Percentiles rank a stretch among this genome's conserved stretches.
These are phyloP conservation scores for Allobates femoralis DNA, from an alignment of 2,797 vertebrate genomes.

Conservation along the genomic window DNA sequence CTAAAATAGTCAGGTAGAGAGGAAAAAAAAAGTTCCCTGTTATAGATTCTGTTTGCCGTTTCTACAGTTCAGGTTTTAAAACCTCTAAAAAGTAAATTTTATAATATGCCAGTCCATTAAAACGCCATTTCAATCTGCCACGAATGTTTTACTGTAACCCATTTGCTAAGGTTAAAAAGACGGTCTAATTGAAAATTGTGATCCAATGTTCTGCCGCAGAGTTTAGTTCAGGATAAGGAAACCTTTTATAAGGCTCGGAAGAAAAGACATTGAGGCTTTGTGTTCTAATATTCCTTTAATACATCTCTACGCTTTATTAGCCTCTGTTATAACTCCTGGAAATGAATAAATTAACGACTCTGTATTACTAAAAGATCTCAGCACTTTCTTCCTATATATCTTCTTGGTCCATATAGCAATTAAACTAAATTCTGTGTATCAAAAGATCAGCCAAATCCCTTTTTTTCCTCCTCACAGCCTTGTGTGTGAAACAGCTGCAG, in stretches of 20 bases:
- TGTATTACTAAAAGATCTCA: too few relatives aligned
- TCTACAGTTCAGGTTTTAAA: constrained; percentile 50
- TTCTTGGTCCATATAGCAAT: too few relatives aligned
- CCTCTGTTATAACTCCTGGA: too few relatives aligned
- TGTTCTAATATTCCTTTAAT: not conserved
- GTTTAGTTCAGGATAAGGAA: constrained; percentile 1
- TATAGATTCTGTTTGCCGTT: constrained; percentile 50
- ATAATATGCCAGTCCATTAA: constrained; percentile 44
- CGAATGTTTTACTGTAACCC: constrained; percentile 53
- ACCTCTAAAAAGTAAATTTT: constrained; percentile 46
- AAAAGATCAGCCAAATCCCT: too few relatives aligned
- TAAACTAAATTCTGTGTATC: too few relatives aligned
- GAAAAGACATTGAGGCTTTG: not conserved
- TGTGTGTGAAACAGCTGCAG: too few relatives aligned
- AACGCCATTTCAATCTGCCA: constrained; percentile 43
- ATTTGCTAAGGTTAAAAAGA: constrained; percentile 56
- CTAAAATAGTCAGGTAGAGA: constrained; percentile 37
- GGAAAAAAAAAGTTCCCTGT: constrained; percentile 18
- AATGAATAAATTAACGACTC: too few relatives aligned
- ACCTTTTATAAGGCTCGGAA: constrained; percentile 1
- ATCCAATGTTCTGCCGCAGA: constrained; percentile 23
- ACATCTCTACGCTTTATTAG: too few relatives aligned
- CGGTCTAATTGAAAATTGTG: constrained; percentile 55
- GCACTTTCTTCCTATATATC: too few relatives aligned
- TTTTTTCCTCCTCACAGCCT: too few relatives aligned